phyloP scores from a whole-genome alignment of 2,113 vertebrate genomes.

The Laticauda colubrina region DNA sequence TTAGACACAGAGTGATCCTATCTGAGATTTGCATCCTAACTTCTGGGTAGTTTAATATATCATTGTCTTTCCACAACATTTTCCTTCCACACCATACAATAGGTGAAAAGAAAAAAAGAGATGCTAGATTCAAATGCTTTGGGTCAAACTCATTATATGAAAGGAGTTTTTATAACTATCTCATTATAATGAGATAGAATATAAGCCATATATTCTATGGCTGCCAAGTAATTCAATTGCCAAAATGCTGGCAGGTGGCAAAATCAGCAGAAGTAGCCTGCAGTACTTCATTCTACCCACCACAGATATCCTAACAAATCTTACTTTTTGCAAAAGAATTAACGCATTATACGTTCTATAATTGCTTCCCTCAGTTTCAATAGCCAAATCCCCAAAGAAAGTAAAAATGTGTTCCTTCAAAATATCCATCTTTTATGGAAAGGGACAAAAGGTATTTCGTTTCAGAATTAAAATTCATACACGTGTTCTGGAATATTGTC shows the following conservation, averaged over 20 bases:
- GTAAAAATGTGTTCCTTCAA: not conserved
- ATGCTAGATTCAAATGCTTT: not conserved
- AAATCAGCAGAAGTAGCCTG: too few relatives aligned
- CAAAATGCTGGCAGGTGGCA: too few relatives aligned
- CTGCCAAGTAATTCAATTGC: too few relatives aligned
- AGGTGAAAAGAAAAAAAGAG: not conserved
- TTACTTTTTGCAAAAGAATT: not conserved
- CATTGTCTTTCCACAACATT: not conserved
- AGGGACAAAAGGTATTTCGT: not conserved
- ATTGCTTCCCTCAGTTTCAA: not conserved
- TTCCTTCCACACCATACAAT: not conserved
- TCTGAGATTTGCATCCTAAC: not conserved
- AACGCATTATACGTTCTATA: not conserved
- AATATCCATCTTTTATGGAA: not conserved
- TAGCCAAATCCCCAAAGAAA: not conserved
- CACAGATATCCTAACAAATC: not conserved
- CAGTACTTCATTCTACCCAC: too few relatives aligned
- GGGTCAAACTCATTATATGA: not conserved
- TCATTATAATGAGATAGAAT: not conserved
- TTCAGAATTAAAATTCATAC: not conserved
- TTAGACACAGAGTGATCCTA: not conserved
- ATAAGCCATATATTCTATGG: not conserved
- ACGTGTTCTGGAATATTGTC: constrained; percentile 34
- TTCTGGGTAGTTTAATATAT: not conserved
- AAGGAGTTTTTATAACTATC: constrained; percentile 14